These are phyloP conservation scores for Hormaphis cornu DNA, from an alignment of 1,140 invertebrate genomes.

Conservation along the genomic window DNA sequence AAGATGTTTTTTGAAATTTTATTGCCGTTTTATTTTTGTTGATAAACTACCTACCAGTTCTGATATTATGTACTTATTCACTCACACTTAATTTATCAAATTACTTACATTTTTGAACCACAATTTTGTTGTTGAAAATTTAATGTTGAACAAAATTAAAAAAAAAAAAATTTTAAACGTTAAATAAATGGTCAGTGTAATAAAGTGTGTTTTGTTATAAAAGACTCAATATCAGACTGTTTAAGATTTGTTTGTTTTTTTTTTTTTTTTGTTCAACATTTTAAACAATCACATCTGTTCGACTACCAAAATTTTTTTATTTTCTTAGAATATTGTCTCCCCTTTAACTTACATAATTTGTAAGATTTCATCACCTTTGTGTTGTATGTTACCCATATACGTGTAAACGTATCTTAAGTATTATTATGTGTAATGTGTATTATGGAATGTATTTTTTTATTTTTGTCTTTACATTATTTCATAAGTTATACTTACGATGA, in stretches of 20 bases:
- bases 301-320: neutral
- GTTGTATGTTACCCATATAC: slow-evolving; percentile 11
- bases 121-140: no score
- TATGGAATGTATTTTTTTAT: slow-evolving; percentile 4
- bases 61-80: no score
- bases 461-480: neutral
- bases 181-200: neutral
- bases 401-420: neutral
- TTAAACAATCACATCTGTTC: neutral
- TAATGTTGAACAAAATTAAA: no score
- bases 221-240: neutral
- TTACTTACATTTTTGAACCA: no score
- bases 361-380: neutral
- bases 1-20: no score
- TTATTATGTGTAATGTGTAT: slow-evolving; percentile 5
- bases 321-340: no score
- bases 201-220: neutral
- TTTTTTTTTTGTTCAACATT: neutral
- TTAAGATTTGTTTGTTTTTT: neutral
- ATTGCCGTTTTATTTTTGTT: no score
- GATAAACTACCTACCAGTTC: no score
- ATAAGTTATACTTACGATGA: neutral
- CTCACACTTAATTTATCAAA: no score
- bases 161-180: no score
- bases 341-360: no score